A percentile compares a stretch with the other conserved stretches of the same genome.
These are phyloP conservation scores for Caenorhabditis sp. DNA, from an alignment of 2,888 invertebrate species.

Conservation along the genomic window DNA sequence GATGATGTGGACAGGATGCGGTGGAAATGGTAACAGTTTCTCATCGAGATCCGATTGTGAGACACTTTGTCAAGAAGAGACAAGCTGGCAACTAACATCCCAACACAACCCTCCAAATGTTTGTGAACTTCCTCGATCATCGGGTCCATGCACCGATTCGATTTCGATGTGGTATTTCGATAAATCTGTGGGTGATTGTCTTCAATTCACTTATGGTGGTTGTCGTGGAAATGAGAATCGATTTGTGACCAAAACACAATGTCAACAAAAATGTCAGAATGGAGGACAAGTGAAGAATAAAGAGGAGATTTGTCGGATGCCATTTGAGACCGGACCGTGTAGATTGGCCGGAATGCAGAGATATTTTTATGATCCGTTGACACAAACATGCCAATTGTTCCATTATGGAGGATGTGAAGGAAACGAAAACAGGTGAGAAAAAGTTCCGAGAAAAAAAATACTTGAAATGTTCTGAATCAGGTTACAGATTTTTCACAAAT, in stretches of 20 bases:
- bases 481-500: no score
- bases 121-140: constrained; percentile 30
- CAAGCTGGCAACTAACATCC: constrained; percentile 8
- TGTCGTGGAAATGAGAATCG: constrained; percentile 66
- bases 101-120: not conserved
- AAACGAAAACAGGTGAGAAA: constrained; percentile 45
- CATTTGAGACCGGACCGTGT: constrained; percentile 59
- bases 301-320: constrained; percentile 44
- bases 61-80: constrained; percentile 54
- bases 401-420: constrained; percentile 65
- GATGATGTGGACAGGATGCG: constrained; percentile 69
- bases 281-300: not conserved
- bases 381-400: constrained; percentile 58
- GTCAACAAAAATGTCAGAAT: constrained; percentile 24
- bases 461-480: not conserved
- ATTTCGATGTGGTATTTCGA: constrained; percentile 67
- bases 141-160: constrained; percentile 68
- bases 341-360: constrained; percentile 29
- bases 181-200: constrained; percentile 37
- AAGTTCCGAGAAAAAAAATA: not conserved
- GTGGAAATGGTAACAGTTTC: constrained; percentile 68
- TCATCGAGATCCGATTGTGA: constrained; percentile 63
- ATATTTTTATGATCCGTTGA: constrained; percentile 60
- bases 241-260: constrained; percentile 39
- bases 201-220: constrained; percentile 67